Percentiles rank a stretch among this genome's conserved stretches.
phyloP scores from a whole-genome alignment of 1,140 invertebrate genomes.

The Tenebrio molitor region DNA sequence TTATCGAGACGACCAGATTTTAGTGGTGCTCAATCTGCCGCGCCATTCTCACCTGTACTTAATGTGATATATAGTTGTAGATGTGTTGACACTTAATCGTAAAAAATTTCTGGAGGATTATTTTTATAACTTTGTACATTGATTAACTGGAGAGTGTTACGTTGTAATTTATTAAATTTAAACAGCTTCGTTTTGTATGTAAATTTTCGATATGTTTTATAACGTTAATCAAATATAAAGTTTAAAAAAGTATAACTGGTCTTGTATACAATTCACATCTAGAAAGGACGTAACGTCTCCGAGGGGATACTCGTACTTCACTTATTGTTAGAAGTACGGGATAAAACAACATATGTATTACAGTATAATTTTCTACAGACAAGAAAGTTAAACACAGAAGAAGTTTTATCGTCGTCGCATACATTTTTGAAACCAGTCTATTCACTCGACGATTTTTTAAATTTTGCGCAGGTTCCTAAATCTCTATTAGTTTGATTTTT shows the following conservation, averaged over 20 bases:
- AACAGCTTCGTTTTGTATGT: constrained; percentile 14
- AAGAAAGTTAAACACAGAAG: too few relatives aligned
- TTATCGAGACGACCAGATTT: neutral
- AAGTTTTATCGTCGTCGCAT: too few relatives aligned
- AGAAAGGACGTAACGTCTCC: too few relatives aligned
- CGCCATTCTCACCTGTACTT: constrained; percentile 34
- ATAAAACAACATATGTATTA: too few relatives aligned
- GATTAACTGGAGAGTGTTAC: constrained; percentile 1
- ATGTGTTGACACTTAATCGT: constrained; percentile 23
- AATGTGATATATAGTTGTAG: constrained; percentile 43
- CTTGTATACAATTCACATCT: neutral
- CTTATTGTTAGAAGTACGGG: too few relatives aligned
- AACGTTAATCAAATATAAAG: constrained; percentile 31
- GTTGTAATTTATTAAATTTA: constrained; percentile 19
- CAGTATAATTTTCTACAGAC: too few relatives aligned
- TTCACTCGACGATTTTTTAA: too few relatives aligned
- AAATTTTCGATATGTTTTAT: constrained; percentile 27
- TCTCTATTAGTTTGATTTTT: too few relatives aligned
- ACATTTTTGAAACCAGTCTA: too few relatives aligned
- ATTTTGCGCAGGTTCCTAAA: too few relatives aligned
- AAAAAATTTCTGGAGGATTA: constrained; percentile 24
- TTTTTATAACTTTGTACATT: constrained; percentile 46
- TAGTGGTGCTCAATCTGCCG: constrained; percentile 10
- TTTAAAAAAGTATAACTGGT: neutral
- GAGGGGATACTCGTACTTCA: too few relatives aligned